These are phyloP conservation scores for Ornithoptera priamus DNA, from an alignment of 2,888 invertebrate species.

Conservation along the genomic window DNA sequence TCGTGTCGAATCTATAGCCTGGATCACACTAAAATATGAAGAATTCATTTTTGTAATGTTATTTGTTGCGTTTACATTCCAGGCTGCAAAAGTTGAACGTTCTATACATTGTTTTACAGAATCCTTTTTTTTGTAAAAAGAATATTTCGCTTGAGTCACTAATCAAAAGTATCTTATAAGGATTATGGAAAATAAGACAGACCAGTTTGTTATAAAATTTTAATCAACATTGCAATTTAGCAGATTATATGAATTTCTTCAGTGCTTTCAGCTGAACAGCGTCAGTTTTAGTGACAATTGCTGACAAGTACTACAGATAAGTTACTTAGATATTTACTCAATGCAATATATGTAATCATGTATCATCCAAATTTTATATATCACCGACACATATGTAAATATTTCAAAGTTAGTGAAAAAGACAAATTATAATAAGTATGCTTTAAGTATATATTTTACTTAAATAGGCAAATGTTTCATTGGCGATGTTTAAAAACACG, in stretches of 20 bases:
- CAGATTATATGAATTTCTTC: conserved; percentile 14
- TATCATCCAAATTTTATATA: not conserved
- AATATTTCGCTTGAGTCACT: not conserved
- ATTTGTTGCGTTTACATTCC: too few relatives aligned
- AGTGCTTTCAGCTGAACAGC: conserved; percentile 1
- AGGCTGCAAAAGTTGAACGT: too few relatives aligned
- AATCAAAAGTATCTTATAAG: not conserved
- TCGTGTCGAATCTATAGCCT: too few relatives aligned
- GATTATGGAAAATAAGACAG: not conserved
- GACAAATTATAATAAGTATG: not conserved
- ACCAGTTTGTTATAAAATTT: conserved; percentile 4
- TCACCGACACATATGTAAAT: not conserved
- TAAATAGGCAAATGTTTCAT: too few relatives aligned
- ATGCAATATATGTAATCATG: not conserved
- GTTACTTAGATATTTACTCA: not conserved
- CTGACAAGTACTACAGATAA: not conserved
- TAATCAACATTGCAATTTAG: conserved; percentile 14
- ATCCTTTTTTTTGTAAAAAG: too few relatives aligned
- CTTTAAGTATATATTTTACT: too few relatives aligned
- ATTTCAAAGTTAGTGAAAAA: not conserved
- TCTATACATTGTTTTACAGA: too few relatives aligned
- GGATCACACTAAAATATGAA: too few relatives aligned
- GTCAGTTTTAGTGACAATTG: not conserved
- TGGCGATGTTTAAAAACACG: too few relatives aligned
- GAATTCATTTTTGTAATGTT: too few relatives aligned